Percentiles rank a stretch among this genome's conserved stretches.
Conservation (phyloP, 2,113 vertebrate genomes). For the Anseranas semipalmata region DNA sequence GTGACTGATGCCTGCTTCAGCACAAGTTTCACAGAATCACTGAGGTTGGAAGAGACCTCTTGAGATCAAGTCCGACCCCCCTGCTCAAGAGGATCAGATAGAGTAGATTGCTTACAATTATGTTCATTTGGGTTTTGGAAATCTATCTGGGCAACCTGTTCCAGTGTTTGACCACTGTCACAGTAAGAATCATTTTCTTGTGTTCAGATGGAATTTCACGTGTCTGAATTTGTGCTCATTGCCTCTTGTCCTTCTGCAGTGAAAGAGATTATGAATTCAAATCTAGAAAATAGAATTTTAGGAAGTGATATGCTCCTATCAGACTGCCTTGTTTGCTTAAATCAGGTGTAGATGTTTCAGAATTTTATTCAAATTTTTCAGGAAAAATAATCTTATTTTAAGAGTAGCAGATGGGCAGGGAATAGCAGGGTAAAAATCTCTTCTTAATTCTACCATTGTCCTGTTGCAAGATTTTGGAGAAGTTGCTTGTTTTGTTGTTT, state of each 20-base stretch:
- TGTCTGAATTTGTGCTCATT: background rate
- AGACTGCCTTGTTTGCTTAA: background rate
- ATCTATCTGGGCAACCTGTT: background rate
- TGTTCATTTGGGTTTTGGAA: background rate
- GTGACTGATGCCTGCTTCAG: background rate
- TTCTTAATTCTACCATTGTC: background rate
- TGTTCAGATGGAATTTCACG: background rate
- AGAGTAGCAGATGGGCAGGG: too few relatives aligned
- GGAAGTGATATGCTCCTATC: background rate
- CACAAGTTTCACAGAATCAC: background rate
- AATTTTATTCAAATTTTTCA: background rate
- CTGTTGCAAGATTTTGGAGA: background rate
- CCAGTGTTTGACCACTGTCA: too few relatives aligned
- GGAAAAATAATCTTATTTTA: background rate
- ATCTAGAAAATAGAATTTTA: background rate
- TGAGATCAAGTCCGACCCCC: background rate
- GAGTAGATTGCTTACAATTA: rapidly evolving
- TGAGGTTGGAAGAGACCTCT: background rate
- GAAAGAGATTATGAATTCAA: background rate
- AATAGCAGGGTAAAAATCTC: too few relatives aligned
- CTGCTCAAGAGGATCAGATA: background rate
- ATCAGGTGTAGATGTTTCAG: background rate
- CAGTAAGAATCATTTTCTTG: background rate
- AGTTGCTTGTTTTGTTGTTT: background rate
- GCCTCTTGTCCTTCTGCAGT: background rate